Percentiles rank a stretch among this genome's conserved stretches.
Conservation (phyloP, 2,797 vertebrate species). For the Neosalanx taihuensis region DNA sequence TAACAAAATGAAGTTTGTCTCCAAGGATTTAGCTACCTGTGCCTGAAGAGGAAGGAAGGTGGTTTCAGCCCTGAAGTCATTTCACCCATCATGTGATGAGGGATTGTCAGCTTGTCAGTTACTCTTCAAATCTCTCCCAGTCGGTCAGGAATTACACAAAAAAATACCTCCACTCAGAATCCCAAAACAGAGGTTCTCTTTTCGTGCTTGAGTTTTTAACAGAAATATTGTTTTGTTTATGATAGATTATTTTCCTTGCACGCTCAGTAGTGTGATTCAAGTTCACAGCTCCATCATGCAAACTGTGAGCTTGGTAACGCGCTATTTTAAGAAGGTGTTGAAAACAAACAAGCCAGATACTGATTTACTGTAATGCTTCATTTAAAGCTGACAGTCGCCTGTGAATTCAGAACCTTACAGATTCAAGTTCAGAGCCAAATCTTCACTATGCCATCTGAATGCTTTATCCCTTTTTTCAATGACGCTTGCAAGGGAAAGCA, state of each 20-base stretch:
- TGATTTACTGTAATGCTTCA: background rate
- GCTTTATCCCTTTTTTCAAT: conserved; percentile 14
- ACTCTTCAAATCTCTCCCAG: background rate
- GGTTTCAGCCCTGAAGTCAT: background rate
- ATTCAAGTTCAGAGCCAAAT: conserved; percentile 13
- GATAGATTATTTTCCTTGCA: background rate
- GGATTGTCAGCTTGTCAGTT: background rate
- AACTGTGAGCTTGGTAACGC: background rate
- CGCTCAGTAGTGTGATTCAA: background rate
- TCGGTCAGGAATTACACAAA: background rate
- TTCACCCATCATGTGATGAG: background rate
- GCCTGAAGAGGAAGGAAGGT: background rate
- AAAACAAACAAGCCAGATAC: background rate
- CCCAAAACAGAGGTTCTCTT: too few relatives aligned
- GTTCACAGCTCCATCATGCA: background rate
- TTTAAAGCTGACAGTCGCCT: background rate
- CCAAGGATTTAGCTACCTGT: background rate
- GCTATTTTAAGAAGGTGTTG: background rate
- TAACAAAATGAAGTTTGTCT: background rate
- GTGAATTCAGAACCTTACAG: conserved; percentile 8
- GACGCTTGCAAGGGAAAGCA: conserved; percentile 21
- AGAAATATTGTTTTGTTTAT: too few relatives aligned
- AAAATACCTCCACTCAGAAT: background rate
- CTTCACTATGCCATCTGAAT: conserved; percentile 15
- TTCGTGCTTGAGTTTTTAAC: too few relatives aligned